Percentiles rank a stretch among this genome's conserved stretches.
Evolutionary conservation across 2,888 invertebrate genomes (phyloP).

Genomic region (Xanthorhoe spadicearia): DNA sequence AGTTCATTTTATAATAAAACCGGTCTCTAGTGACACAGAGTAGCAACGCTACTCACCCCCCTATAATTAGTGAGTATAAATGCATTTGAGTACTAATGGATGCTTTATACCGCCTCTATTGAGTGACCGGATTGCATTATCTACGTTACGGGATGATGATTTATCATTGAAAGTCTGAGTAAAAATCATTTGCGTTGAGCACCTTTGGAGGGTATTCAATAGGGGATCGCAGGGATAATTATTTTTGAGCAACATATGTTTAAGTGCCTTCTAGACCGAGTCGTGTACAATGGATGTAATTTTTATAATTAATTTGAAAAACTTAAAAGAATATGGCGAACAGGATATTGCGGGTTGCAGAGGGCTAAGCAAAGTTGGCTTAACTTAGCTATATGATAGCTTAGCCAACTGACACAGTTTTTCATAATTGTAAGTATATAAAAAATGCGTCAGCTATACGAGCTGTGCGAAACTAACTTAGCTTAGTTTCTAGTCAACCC

Average conservation of each 20-base stretch:
- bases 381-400: too few relatives aligned
- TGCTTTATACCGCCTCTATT: slow-evolving; percentile 54
- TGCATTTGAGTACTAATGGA: slow-evolving; percentile 70
- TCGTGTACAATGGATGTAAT: background rate
- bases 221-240: background rate
- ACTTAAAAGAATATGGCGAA: too few relatives aligned
- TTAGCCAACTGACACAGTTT: too few relatives aligned
- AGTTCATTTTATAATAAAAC: slow-evolving; percentile 13
- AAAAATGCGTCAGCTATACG: too few relatives aligned
- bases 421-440: too few relatives aligned
- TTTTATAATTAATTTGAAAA: background rate
- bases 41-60: slow-evolving; percentile 43
- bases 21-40: slow-evolving; percentile 7
- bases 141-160: slow-evolving; percentile 40
- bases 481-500: too few relatives aligned
- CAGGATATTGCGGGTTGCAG: too few relatives aligned
- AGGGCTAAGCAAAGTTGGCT: too few relatives aligned
- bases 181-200: slow-evolving; percentile 24
- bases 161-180: slow-evolving; percentile 39
- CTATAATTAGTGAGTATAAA: slow-evolving; percentile 70
- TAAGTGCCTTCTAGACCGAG: background rate
- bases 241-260: background rate
- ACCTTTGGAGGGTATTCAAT: slow-evolving; percentile 25
- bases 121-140: slow-evolving; percentile 45
- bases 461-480: too few relatives aligned